A percentile compares a stretch with the other conserved stretches of the same genome.
Evolutionary conservation across 2,888 invertebrate genomes (phyloP).

Genomic region (Artemia sp.): DNA sequence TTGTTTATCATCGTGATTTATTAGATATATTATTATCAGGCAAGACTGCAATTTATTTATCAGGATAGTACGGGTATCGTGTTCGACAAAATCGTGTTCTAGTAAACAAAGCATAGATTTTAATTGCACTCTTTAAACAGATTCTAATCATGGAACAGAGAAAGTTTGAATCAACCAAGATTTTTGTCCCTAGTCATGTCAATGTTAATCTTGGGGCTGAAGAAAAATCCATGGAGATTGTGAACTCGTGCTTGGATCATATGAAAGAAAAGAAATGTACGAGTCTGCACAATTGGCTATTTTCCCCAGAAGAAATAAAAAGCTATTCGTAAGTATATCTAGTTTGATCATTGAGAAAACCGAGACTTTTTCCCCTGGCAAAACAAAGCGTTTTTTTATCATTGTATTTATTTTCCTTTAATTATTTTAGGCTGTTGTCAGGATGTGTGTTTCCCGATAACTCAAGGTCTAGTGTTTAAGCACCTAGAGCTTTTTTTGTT

Average conservation of each 20-base stretch:
- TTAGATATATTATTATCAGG: too few species aligned
- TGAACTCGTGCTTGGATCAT: slow-evolving; percentile 63
- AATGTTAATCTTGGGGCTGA: slow-evolving; percentile 88
- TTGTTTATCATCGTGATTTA: too few species aligned
- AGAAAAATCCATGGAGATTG: slow-evolving; percentile 73
- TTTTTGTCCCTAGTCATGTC: slow-evolving; percentile 84
- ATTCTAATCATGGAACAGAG: slow-evolving; percentile 46
- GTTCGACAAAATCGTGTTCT: neutral
- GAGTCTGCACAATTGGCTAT: slow-evolving; percentile 82
- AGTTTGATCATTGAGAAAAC: too few species aligned
- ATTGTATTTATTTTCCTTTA: too few species aligned
- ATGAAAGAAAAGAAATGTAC: slow-evolving; percentile 46
- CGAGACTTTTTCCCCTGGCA: too few species aligned
- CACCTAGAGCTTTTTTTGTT: too few species aligned
- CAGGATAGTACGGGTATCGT: too few species aligned
- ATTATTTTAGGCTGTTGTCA: too few species aligned
- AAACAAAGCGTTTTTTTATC: too few species aligned
- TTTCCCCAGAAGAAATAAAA: slow-evolving; percentile 71
- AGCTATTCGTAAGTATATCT: slow-evolving; percentile 47
- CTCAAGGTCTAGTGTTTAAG: too few species aligned
- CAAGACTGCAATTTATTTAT: too few species aligned
- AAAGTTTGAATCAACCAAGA: slow-evolving; percentile 60
- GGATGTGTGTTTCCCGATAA: too few species aligned
- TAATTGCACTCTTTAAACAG: slow-evolving; percentile 34
- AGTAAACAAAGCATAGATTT: neutral